These are phyloP conservation scores for Heteromurus nitidus DNA, from an alignment of 2,888 invertebrate species.

Conservation along the genomic window DNA sequence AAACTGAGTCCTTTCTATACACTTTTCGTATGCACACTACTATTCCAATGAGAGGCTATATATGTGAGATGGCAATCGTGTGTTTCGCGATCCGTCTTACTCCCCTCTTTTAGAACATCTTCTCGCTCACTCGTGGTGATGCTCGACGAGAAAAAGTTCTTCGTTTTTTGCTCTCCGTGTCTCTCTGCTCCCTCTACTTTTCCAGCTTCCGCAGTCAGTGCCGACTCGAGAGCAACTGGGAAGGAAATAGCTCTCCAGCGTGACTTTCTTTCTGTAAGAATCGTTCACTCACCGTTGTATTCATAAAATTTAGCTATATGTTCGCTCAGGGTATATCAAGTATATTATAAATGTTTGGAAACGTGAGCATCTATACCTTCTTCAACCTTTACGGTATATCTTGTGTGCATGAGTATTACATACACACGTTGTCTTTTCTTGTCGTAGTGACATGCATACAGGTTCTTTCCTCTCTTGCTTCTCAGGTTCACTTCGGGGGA, in stretches of 20 bases:
- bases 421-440: no score
- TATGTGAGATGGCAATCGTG: background rate
- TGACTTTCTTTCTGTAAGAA: conserved; percentile 44
- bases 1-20: background rate
- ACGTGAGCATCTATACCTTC: no score
- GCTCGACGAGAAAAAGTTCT: background rate
- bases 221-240: conserved; percentile 57
- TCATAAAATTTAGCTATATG: background rate
- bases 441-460: no score
- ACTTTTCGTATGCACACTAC: background rate
- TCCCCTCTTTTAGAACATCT: no score
- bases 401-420: no score
- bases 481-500: no score
- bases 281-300: conserved; percentile 34
- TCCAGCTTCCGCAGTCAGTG: conserved; percentile 52
- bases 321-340: background rate
- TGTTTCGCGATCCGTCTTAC: background rate
- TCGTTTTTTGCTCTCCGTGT: conserved; percentile 9
- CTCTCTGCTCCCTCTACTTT: conserved; percentile 6
- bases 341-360: no score
- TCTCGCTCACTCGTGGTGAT: no score
- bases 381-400: no score
- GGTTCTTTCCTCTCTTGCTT: no score
- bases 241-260: conserved; percentile 54
- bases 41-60: background rate